Base-by-base conservation (phyloP, 2,888 invertebrate genomes). In the Tiliacea aurago region DNA sequence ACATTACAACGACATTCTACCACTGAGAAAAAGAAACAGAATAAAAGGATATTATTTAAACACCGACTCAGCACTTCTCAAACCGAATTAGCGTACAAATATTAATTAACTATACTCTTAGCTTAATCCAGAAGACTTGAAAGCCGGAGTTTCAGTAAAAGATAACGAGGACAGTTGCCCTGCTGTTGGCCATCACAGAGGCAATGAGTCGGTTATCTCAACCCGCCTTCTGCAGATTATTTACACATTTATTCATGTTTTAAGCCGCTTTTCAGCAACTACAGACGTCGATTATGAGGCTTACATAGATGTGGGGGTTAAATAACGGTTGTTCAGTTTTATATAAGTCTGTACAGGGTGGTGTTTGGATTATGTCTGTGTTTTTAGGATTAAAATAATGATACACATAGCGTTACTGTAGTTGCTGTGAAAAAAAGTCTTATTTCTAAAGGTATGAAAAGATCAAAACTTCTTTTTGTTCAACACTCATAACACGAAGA, bases 201-300 rank as follows among this genome's bases (percentile, higher is more conserved):
- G 83, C 89, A 76, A 86, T 89, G 84, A 87, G 87, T 86, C 86
- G 69, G 85, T 88, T 91, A 91, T 90, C 90, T 81, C 84, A 69
- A 49, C 67, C 71, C 77, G 78, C 81, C 87, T 76, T 87, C 61
- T 85, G 80, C 73, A 84, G 80, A 86, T 87, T 86, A 85, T 81
- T 85, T 84, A 83, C 78, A 75, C 86, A 83, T 85, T 86, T 80
- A 80, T 86, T 84, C 43, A 80, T 71, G 71, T 80, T 80, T 83
- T 81, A 83, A 84, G 71, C 70, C 69, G 70, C 74, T 77, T 79
- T 78, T 76, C 76, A 78, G 78, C 80, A 80, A 82, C 77, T 86
- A 77, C 77, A 84, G 76, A 73, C 77, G 76, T 81, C 81, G 37
- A 67, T 86, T 80, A 75, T 73, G 71, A 67, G 45, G 56, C 67